phyloP scores from a whole-genome alignment of 2,113 vertebrate species.

The Orientallactaga bullata region DNA sequence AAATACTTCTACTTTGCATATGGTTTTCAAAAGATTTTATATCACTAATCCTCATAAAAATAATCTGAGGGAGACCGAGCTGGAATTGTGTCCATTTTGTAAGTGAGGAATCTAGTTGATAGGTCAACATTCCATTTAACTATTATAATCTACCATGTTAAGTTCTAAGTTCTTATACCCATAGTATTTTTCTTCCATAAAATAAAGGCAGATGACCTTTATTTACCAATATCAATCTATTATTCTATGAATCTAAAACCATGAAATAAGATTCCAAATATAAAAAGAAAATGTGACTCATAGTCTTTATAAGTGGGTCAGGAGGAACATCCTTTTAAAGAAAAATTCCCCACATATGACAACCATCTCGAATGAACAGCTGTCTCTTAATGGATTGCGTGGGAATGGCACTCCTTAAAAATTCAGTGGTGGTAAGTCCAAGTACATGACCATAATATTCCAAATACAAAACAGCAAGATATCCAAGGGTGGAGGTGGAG shows the following conservation, averaged over 20 bases:
- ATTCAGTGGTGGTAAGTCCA: slow-evolving; percentile 32
- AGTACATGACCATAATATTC: slow-evolving; percentile 12
- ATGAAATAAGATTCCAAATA: slow-evolving; percentile 30
- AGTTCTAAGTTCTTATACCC: background rate
- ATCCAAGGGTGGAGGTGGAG: background rate
- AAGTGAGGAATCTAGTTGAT: background rate
- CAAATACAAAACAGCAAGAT: slow-evolving; percentile 25
- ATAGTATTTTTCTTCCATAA: background rate
- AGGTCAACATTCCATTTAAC: background rate
- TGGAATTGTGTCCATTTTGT: slow-evolving; percentile 45
- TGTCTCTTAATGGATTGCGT: slow-evolving; percentile 13
- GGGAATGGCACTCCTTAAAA: slow-evolving; percentile 57
- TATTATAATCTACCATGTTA: slow-evolving; percentile 20
- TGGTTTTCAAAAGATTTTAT: slow-evolving; percentile 37
- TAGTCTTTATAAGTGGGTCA: slow-evolving; percentile 15
- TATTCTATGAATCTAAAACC: slow-evolving; percentile 35
- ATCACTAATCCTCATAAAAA: slow-evolving; percentile 61
- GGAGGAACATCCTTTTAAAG: slow-evolving; percentile 34
- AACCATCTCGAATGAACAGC: slow-evolving; percentile 39
- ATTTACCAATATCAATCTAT: slow-evolving; percentile 9
- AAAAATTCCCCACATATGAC: slow-evolving; percentile 36
- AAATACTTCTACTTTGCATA: slow-evolving; percentile 35
- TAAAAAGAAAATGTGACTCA: slow-evolving; percentile 39
- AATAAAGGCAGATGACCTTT: background rate
- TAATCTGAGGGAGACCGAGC: background rate